Evolutionary conservation across 1,140 invertebrate genomes (phyloP).

Genomic region (Psix sp.): DNA sequence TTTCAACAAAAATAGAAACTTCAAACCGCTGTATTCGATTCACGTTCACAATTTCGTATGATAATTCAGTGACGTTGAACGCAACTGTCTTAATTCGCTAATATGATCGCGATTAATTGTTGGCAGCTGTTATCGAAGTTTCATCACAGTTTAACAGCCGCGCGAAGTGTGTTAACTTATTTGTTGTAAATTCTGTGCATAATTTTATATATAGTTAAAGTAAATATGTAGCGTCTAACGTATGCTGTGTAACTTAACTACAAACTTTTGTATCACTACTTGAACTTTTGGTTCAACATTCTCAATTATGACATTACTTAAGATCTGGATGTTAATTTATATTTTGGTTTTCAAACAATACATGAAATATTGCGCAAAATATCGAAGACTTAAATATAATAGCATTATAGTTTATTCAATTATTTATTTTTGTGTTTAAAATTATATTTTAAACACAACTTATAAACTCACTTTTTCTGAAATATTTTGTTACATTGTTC

Average conservation of each 20-base stretch:
- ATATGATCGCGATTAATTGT: slow-evolving; percentile 38
- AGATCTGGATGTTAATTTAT: slow-evolving; percentile 9
- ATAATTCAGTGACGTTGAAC: slow-evolving; percentile 8
- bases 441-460: no score
- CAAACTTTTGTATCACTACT: slow-evolving; percentile 39
- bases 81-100: slow-evolving; percentile 35
- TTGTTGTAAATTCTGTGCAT: slow-evolving; percentile 40
- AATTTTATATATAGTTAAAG: slow-evolving; percentile 21
- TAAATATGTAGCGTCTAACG: slow-evolving; percentile 23
- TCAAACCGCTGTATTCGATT: no score
- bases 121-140: slow-evolving; percentile 34
- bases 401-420: no score
- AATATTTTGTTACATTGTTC: no score
- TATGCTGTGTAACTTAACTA: slow-evolving; percentile 33
- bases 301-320: slow-evolving; percentile 31
- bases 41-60: slow-evolving; percentile 17
- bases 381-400: no score
- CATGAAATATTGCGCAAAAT: no score
- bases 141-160: slow-evolving; percentile 33
- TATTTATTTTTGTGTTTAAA: no score
- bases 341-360: neutral
- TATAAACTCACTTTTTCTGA: no score
- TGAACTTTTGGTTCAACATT: slow-evolving; percentile 40
- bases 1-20: no score
- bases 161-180: slow-evolving; percentile 39